phyloP scores from a whole-genome alignment of 2,888 invertebrate genomes.

The Resseliella maxima region DNA sequence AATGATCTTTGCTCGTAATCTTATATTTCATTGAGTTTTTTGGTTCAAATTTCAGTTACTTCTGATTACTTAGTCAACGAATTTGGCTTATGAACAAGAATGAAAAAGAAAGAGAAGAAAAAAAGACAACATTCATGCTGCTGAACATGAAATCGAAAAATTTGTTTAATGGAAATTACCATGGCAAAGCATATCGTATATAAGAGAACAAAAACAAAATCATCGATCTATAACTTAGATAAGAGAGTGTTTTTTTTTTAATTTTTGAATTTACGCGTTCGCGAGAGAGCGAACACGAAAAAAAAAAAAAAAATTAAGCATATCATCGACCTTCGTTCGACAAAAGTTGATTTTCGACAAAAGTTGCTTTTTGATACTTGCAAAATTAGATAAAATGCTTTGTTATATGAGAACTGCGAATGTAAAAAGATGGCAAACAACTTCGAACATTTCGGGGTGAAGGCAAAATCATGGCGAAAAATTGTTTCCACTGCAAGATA shows the following conservation, averaged over 20 bases:
- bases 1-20: neutral
- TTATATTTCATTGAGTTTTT: neutral
- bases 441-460: neutral
- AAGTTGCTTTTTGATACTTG: neutral
- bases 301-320: neutral
- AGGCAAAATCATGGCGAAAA: neutral
- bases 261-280: no score
- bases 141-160: no score
- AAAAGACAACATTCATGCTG: neutral
- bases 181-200: neutral
- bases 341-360: no score
- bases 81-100: neutral
- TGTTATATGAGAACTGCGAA: no score
- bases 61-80: no score
- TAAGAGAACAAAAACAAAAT: neutral
- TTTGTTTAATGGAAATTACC: neutral
- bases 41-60: neutral
- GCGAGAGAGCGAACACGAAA: neutral
- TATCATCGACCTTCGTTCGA: conserved; percentile 14
- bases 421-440: neutral
- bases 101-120: neutral
- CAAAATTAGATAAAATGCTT: neutral
- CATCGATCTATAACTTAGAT: conserved; percentile 39
- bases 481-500: neutral
- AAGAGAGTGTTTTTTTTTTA: neutral